Evolutionary conservation across 2,888 invertebrate species (phyloP), one percentile per base, ranked within the genome.

Genomic region (Criorhina ranunculi): DNA sequence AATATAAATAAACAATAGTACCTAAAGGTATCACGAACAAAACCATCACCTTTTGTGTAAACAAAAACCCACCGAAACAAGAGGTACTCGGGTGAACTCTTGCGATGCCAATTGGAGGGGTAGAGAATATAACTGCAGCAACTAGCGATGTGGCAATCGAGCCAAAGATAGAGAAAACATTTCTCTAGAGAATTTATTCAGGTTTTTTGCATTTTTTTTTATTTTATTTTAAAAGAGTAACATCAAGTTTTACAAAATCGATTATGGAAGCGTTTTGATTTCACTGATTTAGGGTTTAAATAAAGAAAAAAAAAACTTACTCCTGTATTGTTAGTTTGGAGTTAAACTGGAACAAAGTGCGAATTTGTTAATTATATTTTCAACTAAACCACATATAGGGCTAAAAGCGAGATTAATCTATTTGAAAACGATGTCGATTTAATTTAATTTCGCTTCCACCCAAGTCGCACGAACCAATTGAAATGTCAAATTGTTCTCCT

Each of bases 121-220:
- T 7, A 8, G 24, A 53, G 11, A 73, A 51, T 44, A 31, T 12
- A 33, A 35, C 46, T 42, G 31, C 44, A 73, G 55, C 31, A 9
- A 64, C 44, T 35, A 53, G 64, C 75, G 44, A 75, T 75, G 75
- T 75, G 75, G 75, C 75, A 75, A 24, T 55, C 9, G 8, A 44
- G 24, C 75, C 75, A 57, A 49, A 75, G 49, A 57, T 75, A 75
- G 75, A n/a, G 31, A 75, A 75, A 64, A 37, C 42, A 44, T 59
- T 59, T 59, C 37, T 55, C 44, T n/a, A 29, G 12, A 35, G 55
- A 69, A 24, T 49, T 37, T 49, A 19, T 66, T 75, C 55, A 59
- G 49, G 60, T 62, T 62, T 53, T 42, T 15, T 3, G 3, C 4
- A 7, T 29, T 72, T 51, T 49, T 60, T 60, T 31, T n/a, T 4